Evolutionary conservation across 2,888 invertebrate genomes (phyloP).

Genomic region (Allygus modestus): DNA sequence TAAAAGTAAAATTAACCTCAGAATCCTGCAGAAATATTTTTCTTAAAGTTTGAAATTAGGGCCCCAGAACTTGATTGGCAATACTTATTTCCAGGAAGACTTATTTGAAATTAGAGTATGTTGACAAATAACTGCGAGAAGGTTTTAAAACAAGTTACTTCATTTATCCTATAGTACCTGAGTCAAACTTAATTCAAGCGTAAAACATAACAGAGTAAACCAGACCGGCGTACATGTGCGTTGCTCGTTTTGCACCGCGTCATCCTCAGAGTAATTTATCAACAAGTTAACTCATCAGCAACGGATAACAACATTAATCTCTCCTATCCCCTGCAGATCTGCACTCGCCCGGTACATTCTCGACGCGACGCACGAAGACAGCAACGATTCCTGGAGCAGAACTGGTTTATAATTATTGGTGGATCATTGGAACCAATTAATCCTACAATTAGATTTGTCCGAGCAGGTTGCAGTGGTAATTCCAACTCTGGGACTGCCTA

Average conservation of each 20-base stretch:
- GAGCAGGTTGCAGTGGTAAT: conserved; percentile 1
- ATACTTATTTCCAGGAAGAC: no score
- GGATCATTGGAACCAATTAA: not conserved
- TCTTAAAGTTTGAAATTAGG: no score
- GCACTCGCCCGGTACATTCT: not conserved
- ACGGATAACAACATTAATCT: conserved; percentile 32
- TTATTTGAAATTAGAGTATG: no score
- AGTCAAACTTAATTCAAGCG: no score
- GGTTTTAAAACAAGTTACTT: no score
- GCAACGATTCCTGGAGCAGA: not conserved
- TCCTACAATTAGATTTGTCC: not conserved
- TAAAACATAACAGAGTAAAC: no score
- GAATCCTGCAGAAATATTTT: no score
- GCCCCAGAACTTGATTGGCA: no score
- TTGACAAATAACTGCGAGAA: no score
- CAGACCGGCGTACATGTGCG: not conserved
- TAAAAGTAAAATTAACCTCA: no score
- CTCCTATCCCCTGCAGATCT: conserved; percentile 7
- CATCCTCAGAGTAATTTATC: conserved; percentile 2
- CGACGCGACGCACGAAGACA: not conserved
- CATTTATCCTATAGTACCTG: no score
- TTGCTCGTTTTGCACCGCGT: conserved; percentile 4
- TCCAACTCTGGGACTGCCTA: no score
- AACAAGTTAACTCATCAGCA: conserved; percentile 25
- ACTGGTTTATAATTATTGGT: conserved; percentile 21